Percentiles rank a stretch among this genome's conserved stretches.
phyloP scores from a whole-genome alignment of 2,113 vertebrate species.

The Toxotes jaculatrix region DNA sequence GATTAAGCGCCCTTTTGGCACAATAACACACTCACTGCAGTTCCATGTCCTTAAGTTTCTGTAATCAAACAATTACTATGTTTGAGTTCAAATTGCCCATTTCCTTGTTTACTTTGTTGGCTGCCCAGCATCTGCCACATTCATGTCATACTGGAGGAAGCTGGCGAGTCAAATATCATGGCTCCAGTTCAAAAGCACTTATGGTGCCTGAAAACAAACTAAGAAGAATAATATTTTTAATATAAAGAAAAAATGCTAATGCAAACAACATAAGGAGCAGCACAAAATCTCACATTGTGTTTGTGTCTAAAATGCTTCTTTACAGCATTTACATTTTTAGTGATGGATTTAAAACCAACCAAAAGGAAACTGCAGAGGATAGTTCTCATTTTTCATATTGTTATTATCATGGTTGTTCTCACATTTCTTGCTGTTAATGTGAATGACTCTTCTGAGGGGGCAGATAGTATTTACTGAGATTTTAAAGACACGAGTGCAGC shows the following conservation, averaged over 20 bases:
- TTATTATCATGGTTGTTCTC: background rate
- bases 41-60: constrained; percentile 13
- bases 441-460: background rate
- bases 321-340: background rate
- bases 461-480: background rate
- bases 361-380: background rate
- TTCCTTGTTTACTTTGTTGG: constrained; percentile 43
- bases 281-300: background rate
- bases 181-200: background rate
- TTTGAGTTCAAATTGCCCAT: constrained; percentile 30
- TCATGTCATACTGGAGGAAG: background rate
- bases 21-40: background rate
- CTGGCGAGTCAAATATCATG: background rate
- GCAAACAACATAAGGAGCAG: background rate
- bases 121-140: background rate
- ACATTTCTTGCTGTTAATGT: background rate
- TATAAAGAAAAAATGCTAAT: background rate
- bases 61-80: constrained; percentile 49
- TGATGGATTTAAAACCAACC: background rate
- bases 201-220: background rate
- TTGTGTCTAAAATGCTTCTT: background rate
- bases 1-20: constrained; percentile 9
- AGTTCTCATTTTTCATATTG: background rate
- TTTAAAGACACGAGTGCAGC: too few relatives aligned
- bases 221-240: background rate